Evolutionary conservation across 2,888 invertebrate genomes (phyloP), one percentile per base, ranked within the genome.

Genomic region (Linnaemya vulpina): DNA sequence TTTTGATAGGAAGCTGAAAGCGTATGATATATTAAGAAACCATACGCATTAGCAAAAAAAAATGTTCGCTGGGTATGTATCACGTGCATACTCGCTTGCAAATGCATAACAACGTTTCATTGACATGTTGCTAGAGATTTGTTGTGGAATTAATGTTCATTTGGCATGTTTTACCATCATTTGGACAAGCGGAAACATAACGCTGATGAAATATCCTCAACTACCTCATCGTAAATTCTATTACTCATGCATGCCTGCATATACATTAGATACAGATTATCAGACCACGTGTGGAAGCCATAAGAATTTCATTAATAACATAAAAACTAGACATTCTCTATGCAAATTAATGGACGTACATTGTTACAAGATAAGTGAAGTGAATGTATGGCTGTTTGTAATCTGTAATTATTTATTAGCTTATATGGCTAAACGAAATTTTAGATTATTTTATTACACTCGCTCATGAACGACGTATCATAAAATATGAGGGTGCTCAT

Each of bases 51-150:
- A 1, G 38, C n/a, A 10, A 4, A 10, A 38, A 38, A 30, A 38
- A 38, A 38, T 38, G 38, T 38, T 38, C 9, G 9, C 38, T 43
- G 40, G 11, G 40, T 11, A 38, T 1, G 38, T 8, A 1, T 38
- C n/a, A 38, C 13, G 11, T 51, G 20, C n/a, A 15, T 30, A 51
- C 8, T 46, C 1, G 2, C 17, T 13, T 13, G 13, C 38, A 40
- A 10, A 51, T 22, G 15, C 20, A 22, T 51, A 22, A 0, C n/a
- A 68, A 51, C 38, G 58, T 76, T 60, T 38, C 7, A 38, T 49
- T 74, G 65, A 71, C 53, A 85, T 81, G 81, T 81, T 81, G 81
- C 77, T 51, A 70, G 11, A 55, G 77, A 60, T 70, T 81, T 85
- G 49, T 65, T 81, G 51, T 40, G 10, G 49, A 65, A 81, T 78